phyloP scores from a whole-genome alignment of 1,140 invertebrate species.

The Drosophila azteca region DNA sequence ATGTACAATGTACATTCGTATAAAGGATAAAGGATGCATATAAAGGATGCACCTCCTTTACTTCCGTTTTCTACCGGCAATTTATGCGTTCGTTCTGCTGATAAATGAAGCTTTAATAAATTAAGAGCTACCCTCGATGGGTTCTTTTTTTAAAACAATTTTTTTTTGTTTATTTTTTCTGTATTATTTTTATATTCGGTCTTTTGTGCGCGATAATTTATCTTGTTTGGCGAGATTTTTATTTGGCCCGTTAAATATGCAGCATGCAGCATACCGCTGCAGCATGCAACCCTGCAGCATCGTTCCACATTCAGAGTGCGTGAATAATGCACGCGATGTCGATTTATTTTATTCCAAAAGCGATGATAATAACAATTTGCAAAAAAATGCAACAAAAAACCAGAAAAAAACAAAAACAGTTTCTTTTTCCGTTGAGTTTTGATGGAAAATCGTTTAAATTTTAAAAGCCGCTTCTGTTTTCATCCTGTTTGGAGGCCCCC shows the following conservation, averaged over 20 bases:
- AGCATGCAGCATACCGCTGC: constrained; percentile 50
- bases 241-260: constrained; percentile 76
- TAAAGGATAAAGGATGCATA: constrained; percentile 14
- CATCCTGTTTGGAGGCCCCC: constrained; percentile 13
- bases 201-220: constrained; percentile 72
- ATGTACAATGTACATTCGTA: not conserved
- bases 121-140: constrained; percentile 67
- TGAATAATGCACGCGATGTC: constrained; percentile 71
- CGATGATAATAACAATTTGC: constrained; percentile 79
- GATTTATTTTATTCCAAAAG: constrained; percentile 76
- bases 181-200: constrained; percentile 37
- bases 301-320: constrained; percentile 53
- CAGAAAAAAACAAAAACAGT: constrained; percentile 44
- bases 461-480: constrained; percentile 50
- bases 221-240: constrained; percentile 81
- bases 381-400: constrained; percentile 46
- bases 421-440: constrained; percentile 32
- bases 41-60: constrained; percentile 37
- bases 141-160: constrained; percentile 25
- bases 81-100: constrained; percentile 64
- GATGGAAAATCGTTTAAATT: constrained; percentile 75
- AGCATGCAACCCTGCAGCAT: constrained; percentile 35
- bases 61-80: constrained; percentile 29
- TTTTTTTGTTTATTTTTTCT: constrained; percentile 54
- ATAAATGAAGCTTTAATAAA: constrained; percentile 81